These are phyloP conservation scores for Phycodurus eques DNA, from an alignment of 2,113 vertebrate species.

Conservation along the genomic window DNA sequence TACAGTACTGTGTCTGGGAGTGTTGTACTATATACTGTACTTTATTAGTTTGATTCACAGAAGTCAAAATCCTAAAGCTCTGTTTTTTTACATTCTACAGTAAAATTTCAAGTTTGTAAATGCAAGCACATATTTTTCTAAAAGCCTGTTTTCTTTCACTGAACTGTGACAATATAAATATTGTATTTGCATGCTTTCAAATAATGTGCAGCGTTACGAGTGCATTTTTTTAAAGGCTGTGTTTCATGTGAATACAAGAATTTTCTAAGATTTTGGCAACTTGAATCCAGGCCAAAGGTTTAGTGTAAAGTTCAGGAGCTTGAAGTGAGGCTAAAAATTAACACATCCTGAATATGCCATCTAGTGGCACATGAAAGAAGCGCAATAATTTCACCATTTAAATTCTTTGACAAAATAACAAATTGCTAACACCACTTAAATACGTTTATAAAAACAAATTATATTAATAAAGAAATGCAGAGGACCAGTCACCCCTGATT, in stretches of 20 bases:
- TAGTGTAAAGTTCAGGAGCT: conserved; percentile 27
- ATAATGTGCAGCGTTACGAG: not conserved
- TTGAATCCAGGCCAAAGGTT: not conserved
- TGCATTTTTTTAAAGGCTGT: not conserved
- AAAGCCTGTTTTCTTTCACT: no score
- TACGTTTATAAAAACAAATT: no score
- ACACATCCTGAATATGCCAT: conserved; percentile 32
- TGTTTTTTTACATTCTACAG: no score
- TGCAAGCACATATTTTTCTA: no score
- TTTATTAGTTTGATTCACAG: not conserved
- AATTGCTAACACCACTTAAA: no score
- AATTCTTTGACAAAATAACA: no score
- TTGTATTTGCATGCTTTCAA: no score
- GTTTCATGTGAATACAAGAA: not conserved
- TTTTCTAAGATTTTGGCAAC: not conserved
- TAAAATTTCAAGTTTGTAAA: not conserved
- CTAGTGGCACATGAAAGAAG: conserved; percentile 28
- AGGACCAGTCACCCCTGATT: no score
- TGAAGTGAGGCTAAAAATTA: not conserved
- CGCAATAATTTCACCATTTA: not conserved
- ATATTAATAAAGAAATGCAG: no score
- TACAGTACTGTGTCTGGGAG: no score
- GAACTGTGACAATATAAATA: no score
- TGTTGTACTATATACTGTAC: not conserved
- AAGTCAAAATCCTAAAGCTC: not conserved